Base-by-base conservation (phyloP, 2,888 invertebrate species). In the Eledone cirrhosa region DNA sequence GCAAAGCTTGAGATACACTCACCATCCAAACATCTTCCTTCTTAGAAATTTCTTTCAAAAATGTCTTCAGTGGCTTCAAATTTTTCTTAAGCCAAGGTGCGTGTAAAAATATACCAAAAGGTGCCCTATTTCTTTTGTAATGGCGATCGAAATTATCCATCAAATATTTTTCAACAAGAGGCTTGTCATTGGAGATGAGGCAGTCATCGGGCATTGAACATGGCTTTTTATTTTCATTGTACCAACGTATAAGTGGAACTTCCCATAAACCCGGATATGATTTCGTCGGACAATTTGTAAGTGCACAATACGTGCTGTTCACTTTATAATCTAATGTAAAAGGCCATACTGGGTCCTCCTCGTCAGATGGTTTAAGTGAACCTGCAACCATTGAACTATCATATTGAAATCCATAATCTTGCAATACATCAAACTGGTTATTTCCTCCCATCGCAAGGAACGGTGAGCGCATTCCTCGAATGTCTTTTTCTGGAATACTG, bases 401-500 rank as follows among this genome's bases (percentile, higher is more conserved):
- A 91, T 97, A 97, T 86, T 96, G 95, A 91, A 95, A 97, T n/a
- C 27, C 3, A 90, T 96, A 97, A 91, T 97, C 97, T 92, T 96
- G 94, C 95, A 97, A 96, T 96, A 97, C 96, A 48, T 95, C 91
- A 88, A 96, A 96, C 89, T 96, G 96, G 13, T 95, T 93, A 90
- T 97, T 96, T 94, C 96, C 96, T 0, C 97, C 97, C 16, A 96
- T 94, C 69, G 95, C 93, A 31, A 96, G 90, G 88, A 94, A 95
- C 0, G 97, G 97, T 2, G 95, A 96, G 77, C 97, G 93, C 97
- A 97, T 97, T 86, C 97, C 97, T 93, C 88, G 90, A n/a, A 97
- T 94, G 85, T 96, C 95, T 83, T 94, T 94, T 93, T 95, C 93
- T 77, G 94, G 93, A 27, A 96, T 94, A 82, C 93, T 93, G 7